These are phyloP conservation scores for Xenus cinereus DNA, from an alignment of 2,113 vertebrate species.

Conservation along the genomic window DNA sequence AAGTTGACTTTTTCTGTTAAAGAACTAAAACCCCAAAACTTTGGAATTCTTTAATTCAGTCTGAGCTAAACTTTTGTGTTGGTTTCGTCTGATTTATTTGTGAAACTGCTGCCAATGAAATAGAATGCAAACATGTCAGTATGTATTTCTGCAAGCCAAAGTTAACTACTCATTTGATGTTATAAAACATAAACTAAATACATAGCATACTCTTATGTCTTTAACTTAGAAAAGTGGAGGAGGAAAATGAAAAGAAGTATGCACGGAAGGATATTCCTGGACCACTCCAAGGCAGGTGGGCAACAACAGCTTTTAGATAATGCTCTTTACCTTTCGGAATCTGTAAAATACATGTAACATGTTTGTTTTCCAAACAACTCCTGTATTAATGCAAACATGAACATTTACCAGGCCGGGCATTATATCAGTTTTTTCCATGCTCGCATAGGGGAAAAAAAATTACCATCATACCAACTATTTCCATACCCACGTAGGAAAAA, in stretches of 20 bases:
- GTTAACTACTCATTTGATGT: background rate
- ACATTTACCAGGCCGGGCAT: background rate
- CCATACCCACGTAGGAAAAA: background rate
- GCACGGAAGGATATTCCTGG: constrained; percentile 87
- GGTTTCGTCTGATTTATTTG: background rate
- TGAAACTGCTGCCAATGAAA: background rate
- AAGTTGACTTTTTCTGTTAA: background rate
- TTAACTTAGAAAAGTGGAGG: constrained; percentile 76
- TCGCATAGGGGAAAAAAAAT: background rate
- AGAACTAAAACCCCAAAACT: background rate
- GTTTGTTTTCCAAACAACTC: background rate
- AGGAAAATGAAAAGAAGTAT: constrained; percentile 76
- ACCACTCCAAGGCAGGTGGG: constrained; percentile 92
- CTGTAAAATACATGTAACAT: background rate
- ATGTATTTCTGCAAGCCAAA: background rate
- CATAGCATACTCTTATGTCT: constrained; percentile 11
- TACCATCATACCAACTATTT: background rate
- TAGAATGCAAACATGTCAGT: background rate
- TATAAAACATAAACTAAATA: background rate
- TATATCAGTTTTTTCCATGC: background rate
- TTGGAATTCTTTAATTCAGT: background rate
- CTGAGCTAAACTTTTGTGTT: background rate
- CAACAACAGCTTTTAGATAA: background rate
- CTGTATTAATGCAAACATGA: background rate
- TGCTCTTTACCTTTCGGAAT: background rate